phyloP scores from a whole-genome alignment of 1,140 invertebrate species.

The Globodera rostochiensis region DNA sequence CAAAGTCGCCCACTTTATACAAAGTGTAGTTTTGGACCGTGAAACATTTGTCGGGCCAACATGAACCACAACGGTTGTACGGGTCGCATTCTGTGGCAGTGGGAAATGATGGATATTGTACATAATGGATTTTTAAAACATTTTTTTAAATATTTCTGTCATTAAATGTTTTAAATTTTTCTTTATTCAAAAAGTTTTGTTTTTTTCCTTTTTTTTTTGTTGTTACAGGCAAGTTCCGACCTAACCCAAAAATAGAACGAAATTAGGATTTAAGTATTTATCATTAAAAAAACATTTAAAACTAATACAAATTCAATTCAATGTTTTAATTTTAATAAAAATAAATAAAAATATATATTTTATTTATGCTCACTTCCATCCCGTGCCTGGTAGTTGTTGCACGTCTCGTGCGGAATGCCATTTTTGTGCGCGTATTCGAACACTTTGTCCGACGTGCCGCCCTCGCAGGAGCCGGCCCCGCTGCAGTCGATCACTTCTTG shows the following conservation, averaged over 20 bases:
- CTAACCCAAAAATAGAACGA: too few species aligned
- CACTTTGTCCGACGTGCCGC: constrained; percentile 67
- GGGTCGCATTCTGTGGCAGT: constrained; percentile 30
- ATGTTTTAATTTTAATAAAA: neutral
- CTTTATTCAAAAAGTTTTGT: too few species aligned
- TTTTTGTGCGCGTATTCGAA: constrained; percentile 66
- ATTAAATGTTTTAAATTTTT: too few species aligned
- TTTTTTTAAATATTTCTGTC: too few species aligned
- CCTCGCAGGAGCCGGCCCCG: constrained; percentile 66
- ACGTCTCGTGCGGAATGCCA: constrained; percentile 70
- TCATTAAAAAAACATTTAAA: too few species aligned
- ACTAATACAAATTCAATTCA: constrained; percentile 4
- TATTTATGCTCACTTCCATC: constrained; percentile 64
- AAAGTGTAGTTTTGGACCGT: constrained; percentile 67
- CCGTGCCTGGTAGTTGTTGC: constrained; percentile 70
- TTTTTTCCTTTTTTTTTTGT: too few species aligned
- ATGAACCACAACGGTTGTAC: constrained; percentile 69
- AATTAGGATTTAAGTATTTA: too few species aligned
- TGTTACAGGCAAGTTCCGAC: too few species aligned
- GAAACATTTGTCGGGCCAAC: constrained; percentile 66
- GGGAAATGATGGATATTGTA: too few species aligned
- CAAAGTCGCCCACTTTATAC: constrained; percentile 69
- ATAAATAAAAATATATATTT: too few species aligned
- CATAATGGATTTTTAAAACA: too few species aligned
- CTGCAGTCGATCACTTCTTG: constrained; percentile 69